These are phyloP conservation scores for Cynopterus brachyotis DNA, from an alignment of 2,113 vertebrate species.

Conservation along the genomic window DNA sequence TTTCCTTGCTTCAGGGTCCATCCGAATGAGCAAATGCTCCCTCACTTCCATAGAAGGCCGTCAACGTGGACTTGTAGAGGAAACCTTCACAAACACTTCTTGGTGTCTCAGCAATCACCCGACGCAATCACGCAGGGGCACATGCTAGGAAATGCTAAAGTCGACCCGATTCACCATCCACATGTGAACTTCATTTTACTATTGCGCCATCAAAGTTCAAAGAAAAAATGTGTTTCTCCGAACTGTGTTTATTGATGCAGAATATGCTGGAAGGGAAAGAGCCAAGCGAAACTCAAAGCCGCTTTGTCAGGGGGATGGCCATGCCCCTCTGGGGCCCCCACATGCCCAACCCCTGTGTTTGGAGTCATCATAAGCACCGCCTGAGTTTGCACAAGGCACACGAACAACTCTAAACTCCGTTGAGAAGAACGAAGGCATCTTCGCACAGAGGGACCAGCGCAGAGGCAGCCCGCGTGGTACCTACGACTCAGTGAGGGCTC, in stretches of 20 bases:
- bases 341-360: neutral
- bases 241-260: conserved; percentile 75
- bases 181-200: conserved; percentile 1
- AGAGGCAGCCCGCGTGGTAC: neutral
- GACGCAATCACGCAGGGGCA: conserved; percentile 51
- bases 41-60: conserved; percentile 62
- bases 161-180: conserved; percentile 26
- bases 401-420: neutral
- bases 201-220: conserved; percentile 52
- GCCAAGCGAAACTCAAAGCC: conserved; percentile 73
- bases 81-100: conserved; percentile 72
- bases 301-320: conserved; percentile 67
- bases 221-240: conserved; percentile 60
- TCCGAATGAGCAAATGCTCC: conserved; percentile 42
- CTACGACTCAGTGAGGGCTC: neutral
- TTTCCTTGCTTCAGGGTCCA: conserved; percentile 54
- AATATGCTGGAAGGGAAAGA: conserved; percentile 71
- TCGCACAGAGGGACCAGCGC: neutral
- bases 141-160: conserved; percentile 56
- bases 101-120: conserved; percentile 62
- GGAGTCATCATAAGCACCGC: neutral
- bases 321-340: neutral
- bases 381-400: neutral
- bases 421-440: neutral
- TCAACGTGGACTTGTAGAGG: conserved; percentile 50